phyloP scores from a whole-genome alignment of 2,113 vertebrate genomes.

The Anoura caudifer region DNA sequence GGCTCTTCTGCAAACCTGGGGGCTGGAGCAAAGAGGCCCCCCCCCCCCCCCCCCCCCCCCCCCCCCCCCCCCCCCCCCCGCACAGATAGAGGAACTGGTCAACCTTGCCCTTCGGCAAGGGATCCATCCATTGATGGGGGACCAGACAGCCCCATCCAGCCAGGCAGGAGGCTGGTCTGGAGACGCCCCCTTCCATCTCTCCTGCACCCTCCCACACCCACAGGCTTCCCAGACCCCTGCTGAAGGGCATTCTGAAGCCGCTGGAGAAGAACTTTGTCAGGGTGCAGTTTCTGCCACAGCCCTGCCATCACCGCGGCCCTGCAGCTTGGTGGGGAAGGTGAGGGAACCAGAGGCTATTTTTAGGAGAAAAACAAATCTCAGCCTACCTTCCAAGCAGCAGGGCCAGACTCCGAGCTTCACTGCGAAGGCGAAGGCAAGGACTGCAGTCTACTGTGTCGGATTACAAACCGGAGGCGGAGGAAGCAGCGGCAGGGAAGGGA shows the following conservation, averaged over 20 bases:
- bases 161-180: neutral
- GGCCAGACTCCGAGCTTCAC: conserved; percentile 38
- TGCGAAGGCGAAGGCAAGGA: conserved; percentile 65
- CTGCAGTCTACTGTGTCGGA: conserved; percentile 79
- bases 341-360: conserved; percentile 42
- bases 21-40: neutral
- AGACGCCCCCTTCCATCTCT: neutral
- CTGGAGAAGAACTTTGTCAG: conserved; percentile 77
- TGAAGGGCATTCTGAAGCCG: conserved; percentile 59
- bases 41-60: neutral
- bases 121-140: neutral
- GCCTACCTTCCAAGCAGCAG: conserved; percentile 76
- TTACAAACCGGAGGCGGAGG: conserved; percentile 69
- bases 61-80: neutral
- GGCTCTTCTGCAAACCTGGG: neutral
- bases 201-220: neutral
- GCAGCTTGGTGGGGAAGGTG: neutral
- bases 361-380: conserved; percentile 26
- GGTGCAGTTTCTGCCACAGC: neutral
- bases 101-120: neutral
- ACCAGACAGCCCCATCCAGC: neutral
- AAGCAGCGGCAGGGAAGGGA: neutral
- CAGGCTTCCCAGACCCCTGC: neutral
- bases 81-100: rapidly evolving
- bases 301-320: neutral